Evolutionary conservation across 2,797 vertebrate species (phyloP).

Genomic region (Lacerta viridis): DNA sequence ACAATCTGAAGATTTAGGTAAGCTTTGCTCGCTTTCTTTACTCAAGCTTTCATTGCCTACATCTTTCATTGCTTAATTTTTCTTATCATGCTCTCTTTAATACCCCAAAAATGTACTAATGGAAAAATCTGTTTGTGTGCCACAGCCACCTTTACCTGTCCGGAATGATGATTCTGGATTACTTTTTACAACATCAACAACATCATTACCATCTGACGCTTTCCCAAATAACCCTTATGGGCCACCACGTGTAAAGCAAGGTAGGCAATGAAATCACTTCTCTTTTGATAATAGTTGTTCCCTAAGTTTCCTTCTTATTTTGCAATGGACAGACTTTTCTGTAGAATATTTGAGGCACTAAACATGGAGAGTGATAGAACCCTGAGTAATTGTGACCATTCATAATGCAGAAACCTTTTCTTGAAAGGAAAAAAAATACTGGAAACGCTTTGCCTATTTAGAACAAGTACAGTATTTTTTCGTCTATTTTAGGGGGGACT

Average conservation of each 20-base stretch:
- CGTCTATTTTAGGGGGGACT: too few species aligned
- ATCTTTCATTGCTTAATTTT: slow-evolving; percentile 39
- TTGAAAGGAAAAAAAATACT: not conserved
- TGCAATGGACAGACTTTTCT: not conserved
- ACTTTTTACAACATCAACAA: slow-evolving; percentile 21
- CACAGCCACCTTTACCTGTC: slow-evolving; percentile 59
- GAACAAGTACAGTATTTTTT: not conserved
- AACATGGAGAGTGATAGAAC: not conserved
- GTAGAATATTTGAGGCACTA: not conserved
- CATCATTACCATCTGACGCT: too few species aligned
- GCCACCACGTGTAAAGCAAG: slow-evolving; percentile 64
- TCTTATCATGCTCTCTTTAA: slow-evolving; percentile 14
- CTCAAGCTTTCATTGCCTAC: slow-evolving; percentile 37
- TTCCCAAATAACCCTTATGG: slow-evolving; percentile 75
- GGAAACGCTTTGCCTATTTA: not conserved
- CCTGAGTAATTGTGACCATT: not conserved
- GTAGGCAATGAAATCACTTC: slow-evolving; percentile 50
- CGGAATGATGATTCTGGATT: slow-evolving; percentile 59
- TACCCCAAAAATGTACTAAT: not conserved
- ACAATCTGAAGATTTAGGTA: slow-evolving; percentile 52
- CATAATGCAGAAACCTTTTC: not conserved
- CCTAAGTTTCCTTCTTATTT: not conserved
- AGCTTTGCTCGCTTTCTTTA: slow-evolving; percentile 34
- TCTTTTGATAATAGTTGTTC: not conserved
- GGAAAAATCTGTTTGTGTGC: slow-evolving; percentile 54